phyloP scores from a whole-genome alignment of 2,797 vertebrate genomes.

The Microtus obscurus region DNA sequence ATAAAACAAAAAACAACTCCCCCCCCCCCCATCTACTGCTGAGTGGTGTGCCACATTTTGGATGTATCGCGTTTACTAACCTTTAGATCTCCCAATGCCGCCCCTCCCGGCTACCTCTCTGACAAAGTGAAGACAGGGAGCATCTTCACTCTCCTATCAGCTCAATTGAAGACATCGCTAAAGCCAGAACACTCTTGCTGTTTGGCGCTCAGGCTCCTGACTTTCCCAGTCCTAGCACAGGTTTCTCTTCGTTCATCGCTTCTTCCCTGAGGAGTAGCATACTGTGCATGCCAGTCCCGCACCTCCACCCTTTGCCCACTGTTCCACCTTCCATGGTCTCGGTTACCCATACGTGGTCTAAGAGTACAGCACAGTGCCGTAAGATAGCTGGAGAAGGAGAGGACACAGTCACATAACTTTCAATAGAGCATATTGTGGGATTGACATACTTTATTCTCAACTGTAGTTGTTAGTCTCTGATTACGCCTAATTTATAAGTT shows the following conservation, averaged over 20 bases:
- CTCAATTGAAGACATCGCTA: background rate
- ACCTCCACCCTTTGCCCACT: background rate
- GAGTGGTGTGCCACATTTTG: background rate
- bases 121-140: too few species aligned
- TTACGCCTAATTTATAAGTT: background rate
- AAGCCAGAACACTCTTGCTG: background rate
- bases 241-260: background rate
- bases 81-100: background rate
- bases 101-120: background rate
- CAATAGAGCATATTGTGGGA: too few species aligned
- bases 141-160: too few species aligned
- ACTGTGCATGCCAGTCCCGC: accelerated
- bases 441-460: background rate
- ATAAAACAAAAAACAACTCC: background rate
- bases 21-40: background rate
- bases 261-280: accelerated
- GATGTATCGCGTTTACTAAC: background rate
- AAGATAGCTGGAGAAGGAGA: background rate
- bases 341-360: background rate
- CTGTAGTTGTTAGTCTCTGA: background rate
- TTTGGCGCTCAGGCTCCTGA: background rate
- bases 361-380: background rate
- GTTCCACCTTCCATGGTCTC: background rate
- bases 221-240: background rate
- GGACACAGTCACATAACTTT: background rate